A percentile compares a stretch with the other conserved stretches of the same genome.
phyloP scores from a whole-genome alignment of 2,888 invertebrate genomes.

The Resseliella maxima region DNA sequence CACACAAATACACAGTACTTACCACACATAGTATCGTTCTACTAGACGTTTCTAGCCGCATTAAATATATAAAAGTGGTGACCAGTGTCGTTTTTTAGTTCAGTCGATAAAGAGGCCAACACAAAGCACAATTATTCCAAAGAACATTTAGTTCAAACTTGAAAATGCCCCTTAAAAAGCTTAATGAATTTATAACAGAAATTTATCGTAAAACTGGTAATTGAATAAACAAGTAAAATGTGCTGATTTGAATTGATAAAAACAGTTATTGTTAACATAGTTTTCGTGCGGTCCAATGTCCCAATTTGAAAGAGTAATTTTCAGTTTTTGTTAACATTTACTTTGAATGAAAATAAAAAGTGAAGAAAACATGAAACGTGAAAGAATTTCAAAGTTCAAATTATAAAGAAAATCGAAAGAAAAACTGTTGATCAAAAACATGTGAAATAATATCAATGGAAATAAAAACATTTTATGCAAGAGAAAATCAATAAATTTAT shows the following conservation, averaged over 20 bases:
- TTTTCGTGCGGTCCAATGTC: too few relatives aligned
- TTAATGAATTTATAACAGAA: not conserved
- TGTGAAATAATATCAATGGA: too few relatives aligned
- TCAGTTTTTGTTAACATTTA: too few relatives aligned
- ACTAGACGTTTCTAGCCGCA: not conserved
- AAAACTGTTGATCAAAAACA: too few relatives aligned
- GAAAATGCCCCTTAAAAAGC: not conserved
- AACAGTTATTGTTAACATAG: not conserved
- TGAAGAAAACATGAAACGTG: too few relatives aligned
- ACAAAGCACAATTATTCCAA: not conserved
- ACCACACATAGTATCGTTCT: not conserved
- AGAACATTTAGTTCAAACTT: not conserved
- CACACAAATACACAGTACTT: not conserved
- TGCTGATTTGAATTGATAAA: constrained; percentile 2
- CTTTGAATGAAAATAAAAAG: not conserved
- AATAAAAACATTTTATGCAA: too few relatives aligned
- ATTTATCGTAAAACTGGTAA: not conserved
- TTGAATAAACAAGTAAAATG: not conserved
- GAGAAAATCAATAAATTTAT: too few relatives aligned
- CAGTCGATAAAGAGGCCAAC: constrained; percentile 45
- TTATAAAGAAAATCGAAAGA: too few relatives aligned
- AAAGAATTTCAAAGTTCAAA: too few relatives aligned
- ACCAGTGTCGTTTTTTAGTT: constrained; percentile 35
- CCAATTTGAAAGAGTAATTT: too few relatives aligned
- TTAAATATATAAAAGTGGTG: constrained; percentile 34